These are phyloP conservation scores for Trematocara variabile DNA, from an alignment of 2,113 vertebrate species.

Conservation along the genomic window DNA sequence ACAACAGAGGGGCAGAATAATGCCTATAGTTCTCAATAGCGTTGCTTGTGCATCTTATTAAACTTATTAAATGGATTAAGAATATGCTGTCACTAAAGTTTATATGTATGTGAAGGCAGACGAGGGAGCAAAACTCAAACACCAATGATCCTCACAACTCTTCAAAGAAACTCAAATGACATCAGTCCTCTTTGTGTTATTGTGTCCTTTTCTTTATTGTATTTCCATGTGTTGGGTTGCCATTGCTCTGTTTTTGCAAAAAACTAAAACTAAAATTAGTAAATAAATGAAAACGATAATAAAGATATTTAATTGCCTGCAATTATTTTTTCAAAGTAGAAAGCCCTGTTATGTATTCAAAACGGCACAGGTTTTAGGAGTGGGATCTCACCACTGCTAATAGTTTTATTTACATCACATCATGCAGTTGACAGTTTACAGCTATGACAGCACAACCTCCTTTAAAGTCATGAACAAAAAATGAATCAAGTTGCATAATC, in stretches of 20 bases:
- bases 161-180: not conserved
- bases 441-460: not conserved
- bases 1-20: too few relatives aligned
- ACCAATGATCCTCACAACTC: not conserved
- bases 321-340: not conserved
- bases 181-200: not conserved
- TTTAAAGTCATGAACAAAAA: not conserved
- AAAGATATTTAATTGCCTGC: not conserved
- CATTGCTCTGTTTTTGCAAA: not conserved
- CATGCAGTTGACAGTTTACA: not conserved
- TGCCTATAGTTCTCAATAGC: not conserved
- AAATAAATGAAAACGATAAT: not conserved
- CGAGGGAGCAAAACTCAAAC: not conserved
- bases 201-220: not conserved
- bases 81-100: not conserved
- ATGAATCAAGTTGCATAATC: not conserved
- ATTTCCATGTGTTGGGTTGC: not conserved
- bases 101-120: not conserved
- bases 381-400: not conserved
- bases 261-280: not conserved
- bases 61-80: not conserved
- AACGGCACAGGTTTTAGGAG: not conserved
- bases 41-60: not conserved
- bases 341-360: not conserved
- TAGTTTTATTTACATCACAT: not conserved